Evolutionary conservation across 2,888 invertebrate species (phyloP), one percentile per base, ranked within the genome.

Genomic region (Scotopteryx bipunctaria): DNA sequence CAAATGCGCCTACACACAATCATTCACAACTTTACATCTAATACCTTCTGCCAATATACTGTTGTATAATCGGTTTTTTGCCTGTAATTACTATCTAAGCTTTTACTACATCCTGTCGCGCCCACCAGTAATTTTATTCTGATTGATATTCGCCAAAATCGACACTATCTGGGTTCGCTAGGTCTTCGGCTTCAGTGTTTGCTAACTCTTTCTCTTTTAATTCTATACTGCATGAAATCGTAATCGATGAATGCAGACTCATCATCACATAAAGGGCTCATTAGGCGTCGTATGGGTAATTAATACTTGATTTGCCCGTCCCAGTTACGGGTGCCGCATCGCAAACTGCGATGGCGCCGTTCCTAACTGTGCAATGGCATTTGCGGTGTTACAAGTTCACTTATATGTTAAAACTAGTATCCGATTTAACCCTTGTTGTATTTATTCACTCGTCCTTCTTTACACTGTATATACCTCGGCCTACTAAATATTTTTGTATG

Each of bases 241-340:
- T 62, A 59, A 59, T 62, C 56, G 57, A 52, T 57, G 59, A 57
- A 59, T 60, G 53, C 62, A 48, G 61, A 59, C 46, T 51, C 51
- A 59, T 61, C 64, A 71, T 71, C 63, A 70, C 68, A 75, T 76
- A 73, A 74, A 74, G 73, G 69, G 71, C 74, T 77, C 76, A 83
- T 82, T 81, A 84, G 71, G 69, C 69, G 67, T 69, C 64, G 78
- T 75, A 73, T 76, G 74, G 71, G 75, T 86, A 86, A 88, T 89
- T 87, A 88, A 83, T 82, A 81, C 80, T 76, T 80, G 80, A 84
- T 84, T 83, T 74, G 82, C 78, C 71, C 80, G 88, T 86, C 81
- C 87, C 78, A 83, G 79, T 78, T 86, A 87, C 89, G 81, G 77
- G 78, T 59, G 69, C 77, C 75, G 89, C 88, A 87, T 89, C 76